phyloP scores from a whole-genome alignment of 2,113 vertebrate genomes.

The Mus musculus region DNA sequence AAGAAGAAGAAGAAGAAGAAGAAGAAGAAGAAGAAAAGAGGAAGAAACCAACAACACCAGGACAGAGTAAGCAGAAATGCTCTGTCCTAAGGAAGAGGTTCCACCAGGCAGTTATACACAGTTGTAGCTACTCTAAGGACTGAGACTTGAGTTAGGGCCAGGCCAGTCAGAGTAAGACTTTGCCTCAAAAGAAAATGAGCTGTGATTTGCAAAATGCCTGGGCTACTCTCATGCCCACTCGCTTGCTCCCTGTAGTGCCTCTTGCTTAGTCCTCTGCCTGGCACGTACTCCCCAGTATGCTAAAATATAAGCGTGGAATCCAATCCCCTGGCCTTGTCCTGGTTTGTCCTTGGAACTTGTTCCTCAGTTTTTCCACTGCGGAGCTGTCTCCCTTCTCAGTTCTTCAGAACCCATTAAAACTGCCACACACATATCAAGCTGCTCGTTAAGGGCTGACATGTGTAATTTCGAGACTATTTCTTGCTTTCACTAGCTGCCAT shows the following conservation, averaged over 20 bases:
- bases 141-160: neutral
- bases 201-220: neutral
- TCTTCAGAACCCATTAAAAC: constrained; percentile 10
- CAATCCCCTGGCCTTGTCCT: neutral
- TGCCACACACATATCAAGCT: neutral
- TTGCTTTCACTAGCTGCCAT: neutral
- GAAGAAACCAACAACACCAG: neutral
- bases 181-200: neutral
- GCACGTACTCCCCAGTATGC: neutral
- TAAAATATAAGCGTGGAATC: neutral
- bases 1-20: too few species aligned
- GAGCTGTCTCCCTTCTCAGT: neutral
- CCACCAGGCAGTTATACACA: too few species aligned
- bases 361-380: neutral
- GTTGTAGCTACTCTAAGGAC: neutral
- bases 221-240: too few species aligned
- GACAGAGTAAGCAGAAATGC: accelerated
- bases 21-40: too few species aligned
- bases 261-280: neutral
- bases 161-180: neutral
- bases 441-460: neutral
- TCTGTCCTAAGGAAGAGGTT: neutral
- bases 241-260: neutral
- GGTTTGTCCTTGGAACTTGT: neutral
- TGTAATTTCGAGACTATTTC: constrained; percentile 31